Evolutionary conservation across 2,797 vertebrate species (phyloP).

Genomic region (Neosilurus mollespiculum): DNA sequence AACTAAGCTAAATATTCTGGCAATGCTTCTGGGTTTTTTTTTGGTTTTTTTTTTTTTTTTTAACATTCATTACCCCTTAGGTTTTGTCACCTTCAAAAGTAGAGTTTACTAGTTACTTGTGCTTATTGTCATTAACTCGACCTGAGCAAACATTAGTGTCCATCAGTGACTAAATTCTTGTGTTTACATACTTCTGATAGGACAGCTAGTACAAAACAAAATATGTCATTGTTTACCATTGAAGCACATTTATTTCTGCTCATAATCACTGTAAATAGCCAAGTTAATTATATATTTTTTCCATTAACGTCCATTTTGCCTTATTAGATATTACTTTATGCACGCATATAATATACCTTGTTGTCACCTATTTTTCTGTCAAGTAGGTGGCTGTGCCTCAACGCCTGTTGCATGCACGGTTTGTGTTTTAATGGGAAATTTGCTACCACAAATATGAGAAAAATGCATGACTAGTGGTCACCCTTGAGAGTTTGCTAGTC

Average conservation of each 20-base stretch:
- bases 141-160: slow-evolving; percentile 65
- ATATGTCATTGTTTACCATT: slow-evolving; percentile 52
- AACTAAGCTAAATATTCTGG: not conserved
- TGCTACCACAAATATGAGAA: not conserved
- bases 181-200: slow-evolving; percentile 59
- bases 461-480: not conserved
- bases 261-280: slow-evolving; percentile 59
- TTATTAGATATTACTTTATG: too few species aligned
- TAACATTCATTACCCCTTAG: slow-evolving; percentile 30
- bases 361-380: too few species aligned
- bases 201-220: slow-evolving; percentile 67
- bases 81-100: slow-evolving; percentile 63
- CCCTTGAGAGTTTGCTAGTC: not conserved
- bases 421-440: not conserved
- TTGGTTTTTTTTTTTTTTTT: too few species aligned
- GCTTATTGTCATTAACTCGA: slow-evolving; percentile 43
- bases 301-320: not conserved
- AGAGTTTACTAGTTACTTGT: slow-evolving; percentile 68
- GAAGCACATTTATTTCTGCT: slow-evolving; percentile 46
- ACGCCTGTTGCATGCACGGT: too few species aligned
- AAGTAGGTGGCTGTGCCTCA: not conserved
- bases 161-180: not conserved
- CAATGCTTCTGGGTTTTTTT: not conserved
- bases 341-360: not conserved
- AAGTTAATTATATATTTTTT: slow-evolving; percentile 29